Percentiles rank a stretch among this genome's conserved stretches.
Conservation (phyloP, 2,797 vertebrate species). For the Onychomys arenicola region DNA sequence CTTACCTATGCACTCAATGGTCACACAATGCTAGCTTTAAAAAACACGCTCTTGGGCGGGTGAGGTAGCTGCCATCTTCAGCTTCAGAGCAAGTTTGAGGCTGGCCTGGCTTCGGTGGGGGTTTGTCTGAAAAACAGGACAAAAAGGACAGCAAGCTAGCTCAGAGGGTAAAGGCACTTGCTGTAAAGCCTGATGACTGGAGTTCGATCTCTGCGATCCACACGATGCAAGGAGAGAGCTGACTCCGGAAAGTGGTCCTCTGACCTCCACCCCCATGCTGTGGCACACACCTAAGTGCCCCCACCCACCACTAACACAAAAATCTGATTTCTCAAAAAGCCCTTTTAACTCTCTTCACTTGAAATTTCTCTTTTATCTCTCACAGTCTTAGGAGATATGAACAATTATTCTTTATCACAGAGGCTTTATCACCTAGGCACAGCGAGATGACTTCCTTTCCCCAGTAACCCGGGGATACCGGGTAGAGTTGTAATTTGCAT, state of each 20-base stretch:
- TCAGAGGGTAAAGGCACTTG: not conserved
- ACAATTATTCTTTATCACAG: constrained; percentile 1
- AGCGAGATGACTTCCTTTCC: not conserved
- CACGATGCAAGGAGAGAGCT: not conserved
- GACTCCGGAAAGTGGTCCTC: not conserved
- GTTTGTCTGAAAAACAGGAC: not conserved
- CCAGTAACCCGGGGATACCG: not conserved
- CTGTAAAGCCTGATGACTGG: not conserved
- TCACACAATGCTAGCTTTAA: not conserved
- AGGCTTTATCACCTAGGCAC: constrained; percentile 3
- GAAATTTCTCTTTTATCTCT: not conserved
- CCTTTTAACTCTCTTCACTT: not conserved
- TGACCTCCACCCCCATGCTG: not conserved
- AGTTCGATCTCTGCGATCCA: not conserved
- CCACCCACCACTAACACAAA: not conserved
- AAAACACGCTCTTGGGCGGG: not conserved
- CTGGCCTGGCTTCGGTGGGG: not conserved
- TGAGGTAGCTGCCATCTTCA: not conserved
- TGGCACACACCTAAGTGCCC: not conserved
- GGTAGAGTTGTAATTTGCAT: not conserved
- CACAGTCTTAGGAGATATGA: not conserved
- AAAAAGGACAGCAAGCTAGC: not conserved
- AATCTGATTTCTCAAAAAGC: not conserved
- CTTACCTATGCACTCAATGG: not conserved
- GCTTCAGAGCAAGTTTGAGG: not conserved